These are phyloP conservation scores for Portevinia maculata DNA, from an alignment of 2,888 invertebrate species.

Conservation along the genomic window DNA sequence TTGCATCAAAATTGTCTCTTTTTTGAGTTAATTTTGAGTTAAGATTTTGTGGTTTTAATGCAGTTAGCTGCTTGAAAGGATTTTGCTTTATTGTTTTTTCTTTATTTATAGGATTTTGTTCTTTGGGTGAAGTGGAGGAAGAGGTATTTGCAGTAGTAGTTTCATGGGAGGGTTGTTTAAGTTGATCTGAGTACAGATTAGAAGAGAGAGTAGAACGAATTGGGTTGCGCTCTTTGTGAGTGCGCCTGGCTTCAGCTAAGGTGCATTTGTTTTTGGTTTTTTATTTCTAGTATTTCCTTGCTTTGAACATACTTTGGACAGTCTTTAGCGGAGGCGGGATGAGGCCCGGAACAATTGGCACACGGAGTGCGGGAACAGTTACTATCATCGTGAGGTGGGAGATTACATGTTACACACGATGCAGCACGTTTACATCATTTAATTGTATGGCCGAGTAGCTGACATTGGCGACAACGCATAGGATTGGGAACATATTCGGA, in stretches of 20 bases:
- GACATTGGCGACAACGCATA: slow-evolving; percentile 22
- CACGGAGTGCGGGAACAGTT: slow-evolving; percentile 4
- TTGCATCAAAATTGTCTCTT: no score
- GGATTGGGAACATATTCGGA: background rate
- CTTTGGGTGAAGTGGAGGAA: no score
- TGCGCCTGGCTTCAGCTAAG: background rate
- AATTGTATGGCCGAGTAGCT: slow-evolving; percentile 13
- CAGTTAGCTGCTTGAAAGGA: no score
- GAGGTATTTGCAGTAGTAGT: no score
- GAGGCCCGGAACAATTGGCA: slow-evolving; percentile 7
- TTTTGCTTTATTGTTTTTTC: no score
- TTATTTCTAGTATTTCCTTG: slow-evolving; percentile 23
- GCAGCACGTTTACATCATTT: background rate
- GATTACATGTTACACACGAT: background rate
- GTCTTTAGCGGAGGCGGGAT: slow-evolving; percentile 11
- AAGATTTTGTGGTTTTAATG: no score
- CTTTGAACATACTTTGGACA: slow-evolving; percentile 8
- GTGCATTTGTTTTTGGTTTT: slow-evolving; percentile 8
- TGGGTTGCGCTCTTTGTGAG: background rate
- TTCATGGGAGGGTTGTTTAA: no score
- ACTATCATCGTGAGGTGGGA: background rate
- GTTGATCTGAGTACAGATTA: no score
- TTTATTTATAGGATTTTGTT: no score
- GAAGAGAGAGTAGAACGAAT: no score
- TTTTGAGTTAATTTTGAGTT: no score